A percentile compares a stretch with the other conserved stretches of the same genome.
Evolutionary conservation across 2,113 vertebrate genomes (phyloP).

Genomic region (Mustelus asterias): DNA sequence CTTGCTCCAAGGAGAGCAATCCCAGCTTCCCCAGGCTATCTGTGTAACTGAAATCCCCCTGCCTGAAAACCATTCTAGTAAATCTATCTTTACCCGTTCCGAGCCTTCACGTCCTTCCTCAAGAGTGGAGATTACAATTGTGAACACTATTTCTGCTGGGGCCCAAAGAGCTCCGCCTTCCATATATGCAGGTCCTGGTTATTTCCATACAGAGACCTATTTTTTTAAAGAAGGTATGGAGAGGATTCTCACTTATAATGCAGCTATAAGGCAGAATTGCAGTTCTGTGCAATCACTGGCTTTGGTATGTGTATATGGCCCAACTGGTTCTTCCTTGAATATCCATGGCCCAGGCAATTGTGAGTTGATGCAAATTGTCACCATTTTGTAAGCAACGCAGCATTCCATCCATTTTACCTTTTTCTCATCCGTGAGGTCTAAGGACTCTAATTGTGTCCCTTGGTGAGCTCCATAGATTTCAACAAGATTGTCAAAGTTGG

Average conservation of each 20-base stretch:
- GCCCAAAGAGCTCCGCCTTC: not conserved
- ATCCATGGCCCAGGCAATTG: not conserved
- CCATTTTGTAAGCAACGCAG: not conserved
- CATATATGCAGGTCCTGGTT: not conserved
- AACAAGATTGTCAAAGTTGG: constrained; percentile 91
- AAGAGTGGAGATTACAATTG: not conserved
- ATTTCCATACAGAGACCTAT: not conserved
- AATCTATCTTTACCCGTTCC: not conserved
- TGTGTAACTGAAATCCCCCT: no score
- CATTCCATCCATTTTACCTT: constrained; percentile 62
- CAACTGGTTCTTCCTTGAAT: not conserved
- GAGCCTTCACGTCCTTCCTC: not conserved
- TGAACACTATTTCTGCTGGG: not conserved
- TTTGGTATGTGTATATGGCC: constrained; percentile 44
- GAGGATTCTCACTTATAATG: not conserved
- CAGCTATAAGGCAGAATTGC: not conserved
- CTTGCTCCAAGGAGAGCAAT: not conserved
- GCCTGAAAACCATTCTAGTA: not conserved
- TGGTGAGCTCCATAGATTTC: constrained; percentile 88
- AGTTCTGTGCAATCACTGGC: constrained; percentile 38
- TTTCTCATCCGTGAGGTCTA: constrained; percentile 91
- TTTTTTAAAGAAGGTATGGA: not conserved
- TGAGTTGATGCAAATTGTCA: not conserved
- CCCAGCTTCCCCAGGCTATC: not conserved
- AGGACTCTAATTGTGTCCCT: constrained; percentile 82